Conservation (phyloP, 2,797 vertebrate genomes). For the Sebastiscus albofasciatus region DNA sequence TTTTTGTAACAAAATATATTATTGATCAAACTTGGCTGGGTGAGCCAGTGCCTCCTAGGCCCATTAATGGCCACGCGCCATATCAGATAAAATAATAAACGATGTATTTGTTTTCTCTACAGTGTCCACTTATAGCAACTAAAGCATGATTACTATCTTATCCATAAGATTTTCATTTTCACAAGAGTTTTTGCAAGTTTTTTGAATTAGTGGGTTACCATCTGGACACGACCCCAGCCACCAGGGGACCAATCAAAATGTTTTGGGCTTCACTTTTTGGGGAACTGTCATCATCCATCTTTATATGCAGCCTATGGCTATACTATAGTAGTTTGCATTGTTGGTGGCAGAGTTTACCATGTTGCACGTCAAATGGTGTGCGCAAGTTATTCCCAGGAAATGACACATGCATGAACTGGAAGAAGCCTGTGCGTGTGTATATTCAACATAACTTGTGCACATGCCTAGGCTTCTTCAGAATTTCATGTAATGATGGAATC, state of each 20-base stretch:
- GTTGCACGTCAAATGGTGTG: background rate
- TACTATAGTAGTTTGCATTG: background rate
- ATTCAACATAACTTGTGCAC: background rate
- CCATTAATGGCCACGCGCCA: no score
- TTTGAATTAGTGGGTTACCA: no score
- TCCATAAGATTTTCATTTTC: background rate
- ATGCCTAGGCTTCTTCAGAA: background rate
- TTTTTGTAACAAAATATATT: background rate
- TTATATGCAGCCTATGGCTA: no score
- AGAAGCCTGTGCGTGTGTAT: background rate
- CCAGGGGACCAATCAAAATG: no score
- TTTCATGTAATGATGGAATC: background rate
- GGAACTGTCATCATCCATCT: no score
- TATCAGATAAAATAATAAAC: no score
- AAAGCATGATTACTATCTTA: no score
- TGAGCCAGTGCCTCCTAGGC: background rate
- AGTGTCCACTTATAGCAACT: background rate
- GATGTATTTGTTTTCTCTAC: background rate
- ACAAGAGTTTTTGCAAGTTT: no score
- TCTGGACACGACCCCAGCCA: no score
- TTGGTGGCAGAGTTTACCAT: background rate
- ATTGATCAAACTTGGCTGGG: background rate
- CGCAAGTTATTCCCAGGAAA: background rate
- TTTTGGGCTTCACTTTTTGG: no score
- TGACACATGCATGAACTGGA: background rate